Evolutionary conservation across 2,888 invertebrate genomes (phyloP).

Genomic region (Arrhopalites spinosus): DNA sequence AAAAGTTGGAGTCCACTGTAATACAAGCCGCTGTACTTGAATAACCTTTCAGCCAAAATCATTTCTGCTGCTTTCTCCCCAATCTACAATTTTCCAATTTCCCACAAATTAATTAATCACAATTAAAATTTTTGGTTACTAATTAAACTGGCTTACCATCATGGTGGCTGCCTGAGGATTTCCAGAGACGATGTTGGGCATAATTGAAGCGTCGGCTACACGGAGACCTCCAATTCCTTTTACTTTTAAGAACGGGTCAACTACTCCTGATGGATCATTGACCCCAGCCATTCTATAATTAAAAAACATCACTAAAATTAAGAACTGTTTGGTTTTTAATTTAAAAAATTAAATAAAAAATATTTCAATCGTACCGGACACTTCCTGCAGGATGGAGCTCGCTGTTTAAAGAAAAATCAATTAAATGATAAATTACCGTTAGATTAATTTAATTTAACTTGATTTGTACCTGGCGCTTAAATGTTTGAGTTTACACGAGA

Average conservation of each 20-base stretch:
- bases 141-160: too few species aligned
- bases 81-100: too few species aligned
- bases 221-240: neutral
- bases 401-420: too few species aligned
- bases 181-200: neutral
- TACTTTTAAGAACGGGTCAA: neutral
- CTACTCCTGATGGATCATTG: neutral
- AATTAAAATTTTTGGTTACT: too few species aligned
- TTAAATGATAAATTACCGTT: too few species aligned
- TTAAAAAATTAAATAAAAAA: neutral
- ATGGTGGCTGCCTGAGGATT: neutral
- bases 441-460: too few species aligned
- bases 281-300: neutral
- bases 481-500: neutral
- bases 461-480: neutral
- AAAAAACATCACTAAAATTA: neutral
- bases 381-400: neutral
- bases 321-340: neutral
- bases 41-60: too few species aligned
- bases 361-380: neutral
- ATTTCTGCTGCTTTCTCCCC: too few species aligned
- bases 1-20: too few species aligned
- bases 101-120: too few species aligned
- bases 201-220: conserved; percentile 6
- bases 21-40: too few species aligned